These are phyloP conservation scores for Mythimna pallens DNA, from an alignment of 2,888 invertebrate genomes.

Conservation along the genomic window DNA sequence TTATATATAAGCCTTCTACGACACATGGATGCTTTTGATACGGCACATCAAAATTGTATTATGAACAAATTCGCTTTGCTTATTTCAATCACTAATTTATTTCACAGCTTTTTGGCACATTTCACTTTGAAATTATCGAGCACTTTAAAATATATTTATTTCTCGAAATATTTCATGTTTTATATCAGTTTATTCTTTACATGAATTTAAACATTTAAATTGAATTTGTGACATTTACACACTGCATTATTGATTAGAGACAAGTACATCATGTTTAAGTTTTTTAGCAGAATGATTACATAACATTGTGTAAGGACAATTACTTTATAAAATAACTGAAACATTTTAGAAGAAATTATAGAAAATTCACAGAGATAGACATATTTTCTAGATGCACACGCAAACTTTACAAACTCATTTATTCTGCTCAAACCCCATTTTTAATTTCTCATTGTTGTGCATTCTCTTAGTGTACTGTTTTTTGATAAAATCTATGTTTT, in stretches of 20 bases:
- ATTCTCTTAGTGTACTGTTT: constrained; percentile 71
- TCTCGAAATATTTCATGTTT: constrained; percentile 41
- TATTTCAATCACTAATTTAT: constrained; percentile 59
- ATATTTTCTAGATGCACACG: constrained; percentile 67
- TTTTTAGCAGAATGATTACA: constrained; percentile 39
- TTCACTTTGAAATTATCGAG: constrained; percentile 46
- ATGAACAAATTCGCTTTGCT: constrained; percentile 62
- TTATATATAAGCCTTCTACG: constrained; percentile 42
- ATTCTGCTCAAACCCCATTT: constrained; percentile 89
- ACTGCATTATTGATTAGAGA: constrained; percentile 15
- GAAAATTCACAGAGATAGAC: constrained; percentile 43
- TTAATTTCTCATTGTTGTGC: constrained; percentile 83
- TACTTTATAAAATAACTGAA: constrained; percentile 20
- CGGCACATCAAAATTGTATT: constrained; percentile 60
- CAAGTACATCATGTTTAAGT: constrained; percentile 39
- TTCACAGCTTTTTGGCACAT: constrained; percentile 64
- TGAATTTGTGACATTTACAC: constrained; percentile 27
- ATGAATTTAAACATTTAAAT: constrained; percentile 36
- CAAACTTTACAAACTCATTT: constrained; percentile 85
- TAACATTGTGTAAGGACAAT: constrained; percentile 10
- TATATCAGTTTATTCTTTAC: constrained; percentile 20
- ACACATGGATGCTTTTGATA: constrained; percentile 59
- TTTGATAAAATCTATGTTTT: constrained; percentile 45
- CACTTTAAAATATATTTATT: constrained; percentile 37
- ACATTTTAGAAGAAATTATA: constrained; percentile 38